These are phyloP conservation scores for Zonitis immaculata DNA, from an alignment of 2,888 invertebrate genomes.

Conservation along the genomic window DNA sequence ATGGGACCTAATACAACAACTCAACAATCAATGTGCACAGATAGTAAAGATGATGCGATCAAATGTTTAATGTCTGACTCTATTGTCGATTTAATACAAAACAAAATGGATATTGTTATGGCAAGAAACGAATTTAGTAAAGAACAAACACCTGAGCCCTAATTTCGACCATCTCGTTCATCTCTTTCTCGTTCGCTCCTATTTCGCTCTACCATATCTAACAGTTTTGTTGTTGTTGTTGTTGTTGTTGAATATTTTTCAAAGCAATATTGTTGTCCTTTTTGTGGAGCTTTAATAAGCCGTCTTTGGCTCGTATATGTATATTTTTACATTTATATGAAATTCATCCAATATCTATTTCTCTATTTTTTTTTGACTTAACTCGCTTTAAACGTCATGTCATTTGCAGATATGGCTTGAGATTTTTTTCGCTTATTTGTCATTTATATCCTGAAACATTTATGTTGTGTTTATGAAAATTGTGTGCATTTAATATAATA, in stretches of 20 bases:
- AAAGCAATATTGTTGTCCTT: no score
- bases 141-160: slow-evolving; percentile 36
- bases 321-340: not conserved
- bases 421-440: slow-evolving; percentile 14
- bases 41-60: not conserved
- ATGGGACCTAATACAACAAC: not conserved
- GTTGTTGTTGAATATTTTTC: no score
- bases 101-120: slow-evolving; percentile 39
- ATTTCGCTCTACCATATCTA: no score
- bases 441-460: slow-evolving; percentile 14
- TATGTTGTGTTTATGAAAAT: slow-evolving; percentile 3
- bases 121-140: slow-evolving; percentile 37
- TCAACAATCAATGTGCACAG: not conserved
- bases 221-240: not conserved
- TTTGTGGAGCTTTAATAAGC: no score
- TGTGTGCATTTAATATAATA: no score
- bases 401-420: slow-evolving; percentile 14
- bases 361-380: slow-evolving; percentile 1
- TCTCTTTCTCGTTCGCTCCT: not conserved
- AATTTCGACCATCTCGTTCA: slow-evolving; percentile 3
- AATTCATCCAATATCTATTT: not conserved
- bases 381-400: slow-evolving; percentile 13
- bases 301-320: no score
- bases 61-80: slow-evolving; percentile 27
- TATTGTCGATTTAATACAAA: slow-evolving; percentile 32